phyloP scores from a whole-genome alignment of 2,113 vertebrate genomes.

The Ciconia boyciana region DNA sequence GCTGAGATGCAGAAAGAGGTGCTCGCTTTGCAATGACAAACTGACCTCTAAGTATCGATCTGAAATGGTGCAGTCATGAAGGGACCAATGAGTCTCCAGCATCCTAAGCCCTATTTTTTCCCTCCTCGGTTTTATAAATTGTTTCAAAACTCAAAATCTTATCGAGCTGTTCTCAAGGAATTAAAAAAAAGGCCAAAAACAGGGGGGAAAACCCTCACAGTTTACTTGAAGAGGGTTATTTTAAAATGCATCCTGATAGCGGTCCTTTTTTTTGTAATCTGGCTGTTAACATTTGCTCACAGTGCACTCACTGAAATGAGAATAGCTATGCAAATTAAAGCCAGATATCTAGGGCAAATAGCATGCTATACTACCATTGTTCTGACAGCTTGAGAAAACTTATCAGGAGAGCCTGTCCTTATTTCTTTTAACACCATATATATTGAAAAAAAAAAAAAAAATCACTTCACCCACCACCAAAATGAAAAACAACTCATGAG shows the following conservation, averaged over 20 bases:
- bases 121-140: not conserved
- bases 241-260: not conserved
- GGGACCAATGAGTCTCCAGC: not conserved
- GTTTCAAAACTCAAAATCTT: not conserved
- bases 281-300: constrained; percentile 56
- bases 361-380: constrained; percentile 44
- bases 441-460: not conserved
- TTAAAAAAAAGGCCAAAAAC: fast-evolving
- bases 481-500: constrained; percentile 57
- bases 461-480: constrained; percentile 42
- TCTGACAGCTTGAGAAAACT: constrained; percentile 55
- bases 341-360: constrained; percentile 66
- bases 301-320: constrained; percentile 39
- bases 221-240: not conserved
- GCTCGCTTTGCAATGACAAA: constrained; percentile 25
- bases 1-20: not conserved
- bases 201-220: not conserved
- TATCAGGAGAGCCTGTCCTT: constrained; percentile 36
- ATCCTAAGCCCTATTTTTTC: not conserved
- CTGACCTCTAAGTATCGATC: constrained; percentile 47
- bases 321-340: constrained; percentile 67
- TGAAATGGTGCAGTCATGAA: constrained; percentile 8
- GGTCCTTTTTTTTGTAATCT: constrained; percentile 11
- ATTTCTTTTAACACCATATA: constrained; percentile 49
- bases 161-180: not conserved